Percentiles rank a stretch among this genome's conserved stretches.
These are phyloP conservation scores for Cantharis nigra DNA, from an alignment of 2,888 invertebrate genomes.

Conservation along the genomic window DNA sequence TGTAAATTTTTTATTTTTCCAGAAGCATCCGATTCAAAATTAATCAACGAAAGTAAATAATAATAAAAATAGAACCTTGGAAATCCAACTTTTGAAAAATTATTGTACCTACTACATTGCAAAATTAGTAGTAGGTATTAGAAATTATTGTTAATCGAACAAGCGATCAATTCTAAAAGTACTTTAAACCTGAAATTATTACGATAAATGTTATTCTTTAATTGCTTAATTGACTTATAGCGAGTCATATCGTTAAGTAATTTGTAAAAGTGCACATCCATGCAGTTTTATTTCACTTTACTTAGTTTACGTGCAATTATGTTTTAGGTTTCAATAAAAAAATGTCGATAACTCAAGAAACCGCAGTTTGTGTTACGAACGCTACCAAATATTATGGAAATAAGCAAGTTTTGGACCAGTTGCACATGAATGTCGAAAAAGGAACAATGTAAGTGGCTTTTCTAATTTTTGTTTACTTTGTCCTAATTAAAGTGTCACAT, in stretches of 20 bases:
- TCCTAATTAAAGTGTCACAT: neutral
- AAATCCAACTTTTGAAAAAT: neutral
- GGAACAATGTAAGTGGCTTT: constrained; percentile 72
- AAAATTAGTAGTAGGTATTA: neutral
- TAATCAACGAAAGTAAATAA: neutral
- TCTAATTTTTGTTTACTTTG: neutral
- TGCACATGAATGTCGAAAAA: constrained; percentile 75
- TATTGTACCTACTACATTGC: neutral
- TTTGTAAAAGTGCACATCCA: neutral
- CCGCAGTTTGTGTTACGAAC: constrained; percentile 70
- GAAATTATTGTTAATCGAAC: neutral
- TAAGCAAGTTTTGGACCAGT: constrained; percentile 66
- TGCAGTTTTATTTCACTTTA: neutral
- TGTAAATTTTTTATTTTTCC: neutral
- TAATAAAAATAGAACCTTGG: neutral
- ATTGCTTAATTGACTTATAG: neutral
- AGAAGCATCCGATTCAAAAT: neutral
- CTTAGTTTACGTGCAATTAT: neutral
- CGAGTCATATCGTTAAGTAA: neutral
- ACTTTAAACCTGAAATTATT: neutral
- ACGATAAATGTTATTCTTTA: neutral
- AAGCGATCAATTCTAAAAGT: neutral
- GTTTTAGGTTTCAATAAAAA: neutral
- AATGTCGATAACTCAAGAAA: constrained; percentile 14
- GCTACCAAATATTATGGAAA: constrained; percentile 72